Conservation (phyloP, 2,797 vertebrate genomes). For the Clarias fuscus region DNA sequence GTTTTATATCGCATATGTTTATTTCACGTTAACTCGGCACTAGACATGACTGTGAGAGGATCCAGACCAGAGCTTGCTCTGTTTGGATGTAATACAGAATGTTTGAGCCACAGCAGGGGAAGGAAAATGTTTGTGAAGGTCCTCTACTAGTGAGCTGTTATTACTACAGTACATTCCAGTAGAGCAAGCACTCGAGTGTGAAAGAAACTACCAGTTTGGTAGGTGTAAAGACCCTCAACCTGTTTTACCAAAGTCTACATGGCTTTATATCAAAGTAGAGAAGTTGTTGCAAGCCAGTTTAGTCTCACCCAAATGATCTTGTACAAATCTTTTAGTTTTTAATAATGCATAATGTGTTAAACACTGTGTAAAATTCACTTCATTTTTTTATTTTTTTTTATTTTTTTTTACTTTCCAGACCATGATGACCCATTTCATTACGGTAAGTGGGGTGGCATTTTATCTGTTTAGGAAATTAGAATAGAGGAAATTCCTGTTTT, state of each 20-base stretch:
- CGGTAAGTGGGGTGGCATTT: conserved; percentile 68
- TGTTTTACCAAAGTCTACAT: not conserved
- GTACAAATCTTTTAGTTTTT: not conserved
- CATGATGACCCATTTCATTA: conserved; percentile 75
- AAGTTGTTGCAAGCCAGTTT: too few relatives aligned
- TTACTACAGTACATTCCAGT: conserved; percentile 34
- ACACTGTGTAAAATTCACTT: too few relatives aligned
- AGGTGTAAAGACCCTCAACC: not conserved
- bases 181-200: not conserved
- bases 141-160: conserved; percentile 2
- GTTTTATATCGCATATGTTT: conserved; percentile 3
- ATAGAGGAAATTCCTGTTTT: conserved; percentile 4
- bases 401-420: conserved; percentile 60
- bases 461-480: conserved; percentile 20
- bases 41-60: not conserved
- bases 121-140: conserved; percentile 40
- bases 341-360: not conserved
- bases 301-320: not conserved
- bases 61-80: conserved; percentile 14
- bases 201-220: not conserved
- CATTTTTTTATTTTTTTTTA: conserved; percentile 14
- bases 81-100: not conserved
- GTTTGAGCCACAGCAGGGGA: conserved; percentile 21
- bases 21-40: not conserved
- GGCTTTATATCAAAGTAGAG: too few relatives aligned